A percentile compares a stretch with the other conserved stretches of the same genome.
phyloP scores from a whole-genome alignment of 2,797 vertebrate species.

The Synanceia verrucosa region DNA sequence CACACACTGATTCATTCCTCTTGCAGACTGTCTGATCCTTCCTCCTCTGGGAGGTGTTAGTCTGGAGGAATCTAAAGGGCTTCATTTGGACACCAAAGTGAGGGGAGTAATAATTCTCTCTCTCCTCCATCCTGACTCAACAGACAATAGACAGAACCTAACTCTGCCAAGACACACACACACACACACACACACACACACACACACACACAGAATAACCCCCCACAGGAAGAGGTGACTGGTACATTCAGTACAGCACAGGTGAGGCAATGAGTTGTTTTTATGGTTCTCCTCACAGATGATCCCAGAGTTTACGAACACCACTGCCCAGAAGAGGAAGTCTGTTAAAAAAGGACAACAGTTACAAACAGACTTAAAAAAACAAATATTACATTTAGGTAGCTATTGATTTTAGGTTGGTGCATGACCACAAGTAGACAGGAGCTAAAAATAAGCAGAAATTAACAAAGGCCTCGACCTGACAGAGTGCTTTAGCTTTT shows the following conservation, averaged over 20 bases:
- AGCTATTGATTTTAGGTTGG: slow-evolving; percentile 5
- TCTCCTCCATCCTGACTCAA: slow-evolving; percentile 3
- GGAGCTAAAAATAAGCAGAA: background rate
- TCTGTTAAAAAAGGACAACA: slow-evolving; percentile 1
- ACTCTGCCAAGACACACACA: background rate
- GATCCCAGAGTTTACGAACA: slow-evolving; percentile 1
- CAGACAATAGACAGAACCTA: slow-evolving; percentile 36
- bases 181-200: background rate
- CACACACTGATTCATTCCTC: slow-evolving; percentile 39
- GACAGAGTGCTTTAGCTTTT: too few relatives aligned
- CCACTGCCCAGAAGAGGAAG: background rate
- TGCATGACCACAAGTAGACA: background rate
- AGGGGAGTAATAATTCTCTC: slow-evolving; percentile 65
- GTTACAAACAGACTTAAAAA: slow-evolving; percentile 1
- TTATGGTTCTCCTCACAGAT: slow-evolving; percentile 34
- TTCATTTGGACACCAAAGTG: slow-evolving; percentile 68
- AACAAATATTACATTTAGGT: background rate
- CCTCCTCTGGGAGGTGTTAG: slow-evolving; percentile 71
- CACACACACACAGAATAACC: slow-evolving; percentile 13
- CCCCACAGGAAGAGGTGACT: slow-evolving; percentile 1
- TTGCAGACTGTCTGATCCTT: slow-evolving; percentile 73
- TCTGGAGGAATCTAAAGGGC: slow-evolving; percentile 64
- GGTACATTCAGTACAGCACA: slow-evolving; percentile 25
- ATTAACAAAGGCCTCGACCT: too few relatives aligned
- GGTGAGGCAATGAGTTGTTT: slow-evolving; percentile 28